Evolutionary conservation across 2,113 vertebrate genomes (phyloP).

Genomic region (Phalacrocorax brasilianus): DNA sequence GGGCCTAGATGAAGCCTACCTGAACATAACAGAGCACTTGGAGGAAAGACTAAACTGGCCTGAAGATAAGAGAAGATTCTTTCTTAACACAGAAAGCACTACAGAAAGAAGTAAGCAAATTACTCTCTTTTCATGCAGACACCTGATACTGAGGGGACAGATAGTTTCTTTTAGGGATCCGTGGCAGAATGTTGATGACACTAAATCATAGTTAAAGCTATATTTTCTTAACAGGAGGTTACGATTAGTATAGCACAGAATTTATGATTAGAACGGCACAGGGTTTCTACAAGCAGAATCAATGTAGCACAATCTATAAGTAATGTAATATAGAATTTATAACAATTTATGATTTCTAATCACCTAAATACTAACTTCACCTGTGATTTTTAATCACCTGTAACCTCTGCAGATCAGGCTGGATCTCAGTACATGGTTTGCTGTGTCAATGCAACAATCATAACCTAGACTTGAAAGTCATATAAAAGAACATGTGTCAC

Average conservation of each 20-base stretch:
- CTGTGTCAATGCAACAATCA: neutral
- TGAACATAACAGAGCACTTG: constrained; percentile 93
- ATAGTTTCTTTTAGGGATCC: neutral
- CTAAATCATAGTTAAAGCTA: neutral
- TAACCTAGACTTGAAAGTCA: neutral
- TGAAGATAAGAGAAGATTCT: constrained; percentile 81
- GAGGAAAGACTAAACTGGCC: constrained; percentile 85
- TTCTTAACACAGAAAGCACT: constrained; percentile 19
- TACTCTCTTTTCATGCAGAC: neutral
- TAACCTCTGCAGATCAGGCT: neutral
- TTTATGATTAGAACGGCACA: neutral
- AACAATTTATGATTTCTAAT: neutral
- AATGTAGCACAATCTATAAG: neutral
- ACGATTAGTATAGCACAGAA: neutral
- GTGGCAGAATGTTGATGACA: neutral
- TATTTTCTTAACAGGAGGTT: neutral
- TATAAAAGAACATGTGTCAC: accelerated
- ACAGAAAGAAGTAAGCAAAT: constrained; percentile 62
- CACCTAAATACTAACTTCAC: neutral
- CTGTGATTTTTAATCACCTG: neutral
- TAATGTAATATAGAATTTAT: neutral
- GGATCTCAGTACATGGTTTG: neutral
- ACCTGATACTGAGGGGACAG: neutral
- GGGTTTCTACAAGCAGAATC: neutral
- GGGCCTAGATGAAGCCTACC: constrained; percentile 96